Base-by-base conservation (phyloP, 2,113 vertebrate genomes). In the Carollia perspicillata region DNA sequence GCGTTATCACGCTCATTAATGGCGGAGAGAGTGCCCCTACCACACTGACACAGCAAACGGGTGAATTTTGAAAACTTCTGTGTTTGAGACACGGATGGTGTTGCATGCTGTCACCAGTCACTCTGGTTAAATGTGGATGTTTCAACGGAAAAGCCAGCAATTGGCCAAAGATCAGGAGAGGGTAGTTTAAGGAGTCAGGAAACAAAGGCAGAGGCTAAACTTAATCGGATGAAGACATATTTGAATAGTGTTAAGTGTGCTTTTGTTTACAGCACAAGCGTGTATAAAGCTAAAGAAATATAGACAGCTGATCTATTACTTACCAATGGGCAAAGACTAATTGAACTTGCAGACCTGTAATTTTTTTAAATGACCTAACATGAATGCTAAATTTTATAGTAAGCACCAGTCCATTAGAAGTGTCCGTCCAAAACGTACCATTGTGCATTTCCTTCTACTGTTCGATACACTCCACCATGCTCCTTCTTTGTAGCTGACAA, bases 21-120 rank as follows among this genome's bases (percentile, higher is more conserved):
- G 99, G 99, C 30, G 99, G 99, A 98, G 99, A 99, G 99, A 99
- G 99, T 93, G 98, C 99, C 97, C 99, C 99, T 97, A 99, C 99
- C 96, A 99, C 98, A 40, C 91, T 99, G 98, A 99, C 99, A 95
- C 99, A 99, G 79, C 99, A 99, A 98, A 99, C 99, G 95, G 99
- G 99, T 99, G 98, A 99, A 99, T 98, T 96, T 98, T 97, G 98
- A 97, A 96, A 97, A 98, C 98, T 98, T 98, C 95, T 95, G 95
- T 97, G 97, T 98, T 98, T 37, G 90, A 88, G 95, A 94, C 58
- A 2, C 81, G 95, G 95, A 84, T 12, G 47, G 95, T 98, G 98
- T 98, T 98, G 98, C 98, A 97, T 98, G 98, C 93, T 98, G 97
- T 97, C 97, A 96, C 97, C 96, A 96, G 98, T 95, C 96, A 85